A percentile compares a stretch with the other conserved stretches of the same genome.
These are phyloP conservation scores for Lithobates pipiens DNA, from an alignment of 2,797 vertebrate genomes.

Conservation along the genomic window DNA sequence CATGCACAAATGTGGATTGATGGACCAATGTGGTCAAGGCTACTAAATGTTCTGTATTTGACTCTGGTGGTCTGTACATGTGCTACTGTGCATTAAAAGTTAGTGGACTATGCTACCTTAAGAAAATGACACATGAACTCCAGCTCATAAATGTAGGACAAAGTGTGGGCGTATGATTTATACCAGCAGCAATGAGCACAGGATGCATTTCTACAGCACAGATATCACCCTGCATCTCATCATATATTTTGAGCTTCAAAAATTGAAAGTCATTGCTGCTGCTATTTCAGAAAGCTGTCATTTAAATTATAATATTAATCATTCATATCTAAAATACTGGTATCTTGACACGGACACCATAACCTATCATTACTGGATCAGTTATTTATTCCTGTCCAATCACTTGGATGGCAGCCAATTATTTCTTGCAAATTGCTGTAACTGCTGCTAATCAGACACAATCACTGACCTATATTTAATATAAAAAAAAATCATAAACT, in stretches of 20 bases:
- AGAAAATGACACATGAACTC: neutral
- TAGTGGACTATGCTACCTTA: neutral
- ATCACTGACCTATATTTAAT: constrained; percentile 61
- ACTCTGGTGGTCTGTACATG: no score
- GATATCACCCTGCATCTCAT: constrained; percentile 16
- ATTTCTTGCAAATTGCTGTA: constrained; percentile 60
- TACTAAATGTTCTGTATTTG: no score
- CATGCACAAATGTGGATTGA: no score
- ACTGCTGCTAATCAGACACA: constrained; percentile 62
- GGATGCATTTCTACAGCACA: constrained; percentile 21
- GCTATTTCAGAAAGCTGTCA: constrained; percentile 55
- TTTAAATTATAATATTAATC: constrained; percentile 63
- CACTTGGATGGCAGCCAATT: constrained; percentile 62
- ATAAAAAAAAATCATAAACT: constrained; percentile 33
- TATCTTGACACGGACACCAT: constrained; percentile 59
- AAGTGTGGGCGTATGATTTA: neutral
- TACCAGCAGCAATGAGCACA: constrained; percentile 1
- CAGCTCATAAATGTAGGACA: neutral
- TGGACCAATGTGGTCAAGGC: no score
- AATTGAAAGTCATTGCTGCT: constrained; percentile 48
- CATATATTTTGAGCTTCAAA: constrained; percentile 30
- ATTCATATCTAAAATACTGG: constrained; percentile 61
- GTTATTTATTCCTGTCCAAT: constrained; percentile 64
- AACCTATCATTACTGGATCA: constrained; percentile 64
- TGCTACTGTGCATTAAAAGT: neutral